Percentiles rank a stretch among this genome's conserved stretches.
Evolutionary conservation across 2,797 vertebrate genomes (phyloP).

Genomic region (Sebastes minor): DNA sequence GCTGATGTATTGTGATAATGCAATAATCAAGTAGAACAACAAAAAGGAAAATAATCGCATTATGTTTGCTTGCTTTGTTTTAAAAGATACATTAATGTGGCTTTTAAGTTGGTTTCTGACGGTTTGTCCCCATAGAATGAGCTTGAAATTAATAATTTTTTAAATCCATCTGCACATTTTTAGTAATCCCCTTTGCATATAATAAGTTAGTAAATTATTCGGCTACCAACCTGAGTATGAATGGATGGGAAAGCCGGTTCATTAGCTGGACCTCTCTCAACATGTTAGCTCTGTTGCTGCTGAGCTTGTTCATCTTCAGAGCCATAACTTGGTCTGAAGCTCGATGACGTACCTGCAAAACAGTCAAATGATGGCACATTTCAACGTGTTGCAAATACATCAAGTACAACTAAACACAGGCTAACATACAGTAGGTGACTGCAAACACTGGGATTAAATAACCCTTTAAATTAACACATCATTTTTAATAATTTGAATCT

Average conservation of each 20-base stretch:
- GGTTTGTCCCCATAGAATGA: background rate
- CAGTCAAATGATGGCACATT: background rate
- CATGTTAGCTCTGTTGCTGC: constrained; percentile 98
- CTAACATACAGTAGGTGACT: background rate
- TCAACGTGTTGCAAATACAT: background rate
- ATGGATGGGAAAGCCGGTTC: constrained; percentile 94
- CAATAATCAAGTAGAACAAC: background rate
- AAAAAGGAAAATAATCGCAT: background rate
- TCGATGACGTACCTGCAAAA: constrained; percentile 90
- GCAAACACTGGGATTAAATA: background rate
- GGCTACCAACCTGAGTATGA: constrained; percentile 71
- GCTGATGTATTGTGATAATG: background rate
- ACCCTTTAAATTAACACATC: background rate
- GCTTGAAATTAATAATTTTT: background rate
- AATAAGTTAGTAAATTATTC: background rate
- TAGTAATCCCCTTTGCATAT: no score
- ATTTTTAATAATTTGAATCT: background rate
- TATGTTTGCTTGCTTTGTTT: background rate
- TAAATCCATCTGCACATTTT: background rate
- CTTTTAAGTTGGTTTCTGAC: background rate
- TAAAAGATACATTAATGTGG: background rate
- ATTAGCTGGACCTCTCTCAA: constrained; percentile 96
- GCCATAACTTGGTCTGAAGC: constrained; percentile 97
- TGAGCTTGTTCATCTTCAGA: constrained; percentile 98
- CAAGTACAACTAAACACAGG: background rate